phyloP scores from a whole-genome alignment of 2,888 invertebrate genomes.

The Hypercompe scribonia region DNA sequence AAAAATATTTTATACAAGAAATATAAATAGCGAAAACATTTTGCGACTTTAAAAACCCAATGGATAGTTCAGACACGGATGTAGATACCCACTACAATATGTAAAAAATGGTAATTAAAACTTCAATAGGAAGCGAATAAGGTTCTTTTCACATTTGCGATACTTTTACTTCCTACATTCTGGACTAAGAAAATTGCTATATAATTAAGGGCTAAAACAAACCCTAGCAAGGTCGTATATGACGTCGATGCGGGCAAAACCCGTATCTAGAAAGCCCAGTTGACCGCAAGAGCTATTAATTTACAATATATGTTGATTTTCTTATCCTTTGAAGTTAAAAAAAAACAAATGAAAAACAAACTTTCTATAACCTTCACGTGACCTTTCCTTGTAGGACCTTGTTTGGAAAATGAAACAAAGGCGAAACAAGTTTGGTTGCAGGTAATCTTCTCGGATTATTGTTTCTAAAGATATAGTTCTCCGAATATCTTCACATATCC shows the following conservation, averaged over 20 bases:
- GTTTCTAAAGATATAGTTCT: constrained; percentile 35
- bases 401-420: constrained; percentile 43
- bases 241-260: constrained; percentile 34
- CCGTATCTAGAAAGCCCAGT: constrained; percentile 18
- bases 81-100: not conserved
- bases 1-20: not conserved
- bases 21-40: not conserved
- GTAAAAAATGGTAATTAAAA: constrained; percentile 4
- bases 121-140: constrained; percentile 12
- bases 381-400: constrained; percentile 45
- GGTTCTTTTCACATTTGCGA: not conserved
- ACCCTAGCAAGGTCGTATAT: constrained; percentile 34
- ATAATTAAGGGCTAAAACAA: constrained; percentile 41
- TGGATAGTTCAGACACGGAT: not conserved
- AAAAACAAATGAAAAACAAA: constrained; percentile 50
- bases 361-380: constrained; percentile 48
- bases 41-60: not conserved
- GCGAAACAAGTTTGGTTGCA: constrained; percentile 29
- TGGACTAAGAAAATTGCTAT: constrained; percentile 25
- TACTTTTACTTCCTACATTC: constrained; percentile 24
- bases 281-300: constrained; percentile 41
- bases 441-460: constrained; percentile 22
- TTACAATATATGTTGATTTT: constrained; percentile 43
- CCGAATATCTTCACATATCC: constrained; percentile 23
- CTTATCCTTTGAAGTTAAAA: constrained; percentile 40